Evolutionary conservation across 2,113 vertebrate genomes (phyloP), one percentile per base, ranked within the genome.

Genomic region (Equus przewalskii): DNA sequence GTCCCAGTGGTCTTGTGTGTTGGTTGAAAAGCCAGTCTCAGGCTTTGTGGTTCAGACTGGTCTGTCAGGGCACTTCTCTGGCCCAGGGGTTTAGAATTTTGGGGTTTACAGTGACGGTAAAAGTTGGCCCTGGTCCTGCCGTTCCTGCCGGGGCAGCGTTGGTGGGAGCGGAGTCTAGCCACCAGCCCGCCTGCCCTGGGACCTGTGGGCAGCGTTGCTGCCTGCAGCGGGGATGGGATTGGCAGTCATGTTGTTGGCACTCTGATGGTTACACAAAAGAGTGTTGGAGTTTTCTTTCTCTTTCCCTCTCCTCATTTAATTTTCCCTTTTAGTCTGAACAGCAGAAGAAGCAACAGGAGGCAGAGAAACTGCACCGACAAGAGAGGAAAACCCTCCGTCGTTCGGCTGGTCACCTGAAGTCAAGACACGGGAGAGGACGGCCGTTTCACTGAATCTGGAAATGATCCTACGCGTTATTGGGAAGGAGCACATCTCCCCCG

Each of bases 311-410:
- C 44, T 92, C 51, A 85, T 96, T 3, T 76, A 60, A 16, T 49
- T 88, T 92, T 69, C 75, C 72, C 41, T 97, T 97, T 51, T 96
- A 99, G 99, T 99, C 99, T 0, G 99, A 99, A 96, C 99, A 99
- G 97, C 99, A 99, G 89, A 99, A 97, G 98, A 98, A 98, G 97
- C 99, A 99, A 93, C 99, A 99, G 94, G 99, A 99, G 98, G 99
- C 99, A 0, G 99, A 99, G 98, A 98, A 98, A 19, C 99, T 91
- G 4, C 99, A 99, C 98, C 99, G 99, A 14, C 98, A 99, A 73
- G 99, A 99, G 98, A 99, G 99, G 98, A 99, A 98, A 96, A 98
- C 99, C 70, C 99, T 99, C 88, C 98, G 99, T 6, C 99, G 99
- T 22, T 98, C 99, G 0, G 99, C 99, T 0, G 98, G 98, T 91